Conservation (phyloP, 2,888 invertebrate species). For the Diabrotica balteata region DNA sequence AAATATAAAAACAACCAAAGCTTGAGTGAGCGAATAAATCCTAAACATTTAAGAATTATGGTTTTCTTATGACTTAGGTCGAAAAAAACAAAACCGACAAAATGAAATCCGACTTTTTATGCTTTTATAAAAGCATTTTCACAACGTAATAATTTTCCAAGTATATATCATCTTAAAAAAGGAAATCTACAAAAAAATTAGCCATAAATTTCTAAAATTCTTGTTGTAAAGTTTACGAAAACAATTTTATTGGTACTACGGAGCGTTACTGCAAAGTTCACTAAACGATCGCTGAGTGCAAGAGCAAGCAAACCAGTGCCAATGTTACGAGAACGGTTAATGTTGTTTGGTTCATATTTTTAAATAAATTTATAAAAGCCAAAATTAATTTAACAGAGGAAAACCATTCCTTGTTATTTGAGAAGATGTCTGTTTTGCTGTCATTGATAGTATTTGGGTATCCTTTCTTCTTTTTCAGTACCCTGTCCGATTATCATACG, state of each 20-base stretch:
- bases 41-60: not conserved
- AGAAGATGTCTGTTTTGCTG: no score
- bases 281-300: slow-evolving; percentile 32
- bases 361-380: no score
- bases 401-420: no score
- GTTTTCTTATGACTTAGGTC: not conserved
- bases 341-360: slow-evolving; percentile 14
- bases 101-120: slow-evolving; percentile 7
- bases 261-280: slow-evolving; percentile 31
- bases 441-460: no score
- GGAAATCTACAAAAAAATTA: slow-evolving; percentile 22
- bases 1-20: no score
- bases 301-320: slow-evolving; percentile 27
- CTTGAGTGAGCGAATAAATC: no score
- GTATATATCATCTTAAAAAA: slow-evolving; percentile 18
- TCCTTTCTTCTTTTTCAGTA: no score
- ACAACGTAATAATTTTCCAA: slow-evolving; percentile 16
- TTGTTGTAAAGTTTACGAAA: slow-evolving; percentile 26
- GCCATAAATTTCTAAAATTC: slow-evolving; percentile 21
- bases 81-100: not conserved
- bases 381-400: no score
- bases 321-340: slow-evolving; percentile 2
- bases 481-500: no score
- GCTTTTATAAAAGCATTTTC: slow-evolving; percentile 26
- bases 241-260: slow-evolving; percentile 29